Conservation (phyloP, 2,113 vertebrate species). For the Morone chrysops region DNA sequence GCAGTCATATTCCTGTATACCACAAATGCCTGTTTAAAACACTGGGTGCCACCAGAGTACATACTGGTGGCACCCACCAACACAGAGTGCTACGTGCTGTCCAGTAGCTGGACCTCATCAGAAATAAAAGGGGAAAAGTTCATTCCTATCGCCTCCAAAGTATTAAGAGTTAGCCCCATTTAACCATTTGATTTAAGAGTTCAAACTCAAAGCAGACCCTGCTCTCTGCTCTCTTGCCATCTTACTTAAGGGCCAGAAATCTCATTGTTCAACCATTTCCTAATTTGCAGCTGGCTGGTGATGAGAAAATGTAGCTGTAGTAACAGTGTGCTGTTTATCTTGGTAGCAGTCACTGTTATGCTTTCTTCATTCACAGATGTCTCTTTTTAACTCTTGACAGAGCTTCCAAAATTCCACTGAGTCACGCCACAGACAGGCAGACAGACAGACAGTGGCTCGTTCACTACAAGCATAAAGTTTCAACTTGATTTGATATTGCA, state of each 20-base stretch:
- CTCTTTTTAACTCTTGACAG: constrained; percentile 67
- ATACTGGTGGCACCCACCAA: neutral
- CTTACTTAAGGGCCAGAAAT: constrained; percentile 16
- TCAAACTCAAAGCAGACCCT: constrained; percentile 17
- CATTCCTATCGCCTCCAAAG: neutral
- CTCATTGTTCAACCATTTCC: constrained; percentile 53
- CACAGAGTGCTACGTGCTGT: neutral
- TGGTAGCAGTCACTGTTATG: constrained; percentile 66
- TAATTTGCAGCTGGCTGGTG: constrained; percentile 65
- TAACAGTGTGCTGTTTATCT: constrained; percentile 71
- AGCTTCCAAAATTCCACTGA: constrained; percentile 54
- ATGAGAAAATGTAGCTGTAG: constrained; percentile 60
- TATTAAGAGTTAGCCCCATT: neutral
- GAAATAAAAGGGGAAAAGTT: neutral
- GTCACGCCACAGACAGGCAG: constrained; percentile 47
- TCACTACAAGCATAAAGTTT: constrained; percentile 25
- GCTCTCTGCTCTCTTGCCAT: constrained; percentile 8
- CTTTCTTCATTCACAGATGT: constrained; percentile 70
- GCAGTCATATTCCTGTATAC: neutral
- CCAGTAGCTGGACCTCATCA: neutral
- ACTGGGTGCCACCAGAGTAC: too few species aligned
- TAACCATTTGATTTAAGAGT: constrained; percentile 17
- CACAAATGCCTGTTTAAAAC: neutral
- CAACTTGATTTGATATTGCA: constrained; percentile 5
- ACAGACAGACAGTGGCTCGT: constrained; percentile 30